Evolutionary conservation across 2,888 invertebrate species (phyloP), one percentile per base, ranked within the genome.

Genomic region (Philereme transversata): DNA sequence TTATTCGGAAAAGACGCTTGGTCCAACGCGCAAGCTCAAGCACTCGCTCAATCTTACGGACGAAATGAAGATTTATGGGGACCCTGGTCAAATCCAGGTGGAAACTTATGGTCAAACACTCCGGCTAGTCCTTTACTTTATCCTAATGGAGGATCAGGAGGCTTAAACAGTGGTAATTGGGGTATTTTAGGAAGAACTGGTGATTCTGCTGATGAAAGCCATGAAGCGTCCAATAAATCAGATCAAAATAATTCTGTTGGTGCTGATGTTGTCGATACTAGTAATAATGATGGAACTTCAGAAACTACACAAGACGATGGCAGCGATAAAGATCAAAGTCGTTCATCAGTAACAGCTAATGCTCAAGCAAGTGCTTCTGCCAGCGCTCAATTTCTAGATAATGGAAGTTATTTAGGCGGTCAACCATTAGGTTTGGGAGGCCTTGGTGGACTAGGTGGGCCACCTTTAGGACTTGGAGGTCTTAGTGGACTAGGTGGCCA

Each of bases 11-110:
- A 47, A 4, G 54, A 56, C 3, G 62, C 64, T 5, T 57, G 60
- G 9, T 60, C 62, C 3, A 57, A 54, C n/a, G 63, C 69, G 5
- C 60, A 65, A 33, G 65, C 71, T 5, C 45, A 67, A 49, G 68
- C 61, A 5, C 51, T 60, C n/a, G 50, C 54, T 7, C 41, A 46
- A 4, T 33, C 43, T 6, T 44, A 56, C 44, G 11, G n/a, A 7
- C 3, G 7, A 10, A 3, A 8, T 45, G 43, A n/a, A n/a, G n/a
- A 5, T 43, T 8, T 8, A 43, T 43, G n/a, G 22, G 22, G 22
- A 22, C 22, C 22, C 3, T 43, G 43, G 43, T 43, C 9, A 3
- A 43, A 38, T 38, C 38, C 8, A n/a, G 45, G 45, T 0, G 7
- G 7, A 43, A n/a, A 43, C 40, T 5, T 5, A 10, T 10, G 43